Base-by-base conservation (phyloP, 2,888 invertebrate species). In the Drosophila vallismaia region DNA sequence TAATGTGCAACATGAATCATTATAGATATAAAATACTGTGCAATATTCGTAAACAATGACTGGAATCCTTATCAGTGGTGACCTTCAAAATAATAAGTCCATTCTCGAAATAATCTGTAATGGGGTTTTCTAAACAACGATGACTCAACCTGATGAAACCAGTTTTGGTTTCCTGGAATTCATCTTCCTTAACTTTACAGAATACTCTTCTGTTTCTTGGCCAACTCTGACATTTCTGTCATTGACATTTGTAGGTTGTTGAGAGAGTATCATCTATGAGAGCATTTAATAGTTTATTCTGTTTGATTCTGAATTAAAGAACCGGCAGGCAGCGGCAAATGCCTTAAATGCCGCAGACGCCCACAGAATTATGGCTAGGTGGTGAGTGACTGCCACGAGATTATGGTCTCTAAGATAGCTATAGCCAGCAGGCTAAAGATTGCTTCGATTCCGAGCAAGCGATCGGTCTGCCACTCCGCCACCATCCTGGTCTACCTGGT, bases 341-440 rank as follows among this genome's bases (percentile, higher is more conserved):
- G 67, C 80, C 80, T 74, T 71, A 80, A 79, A 77, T 79, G 76
- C 68, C 72, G 54, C 59, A 62, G 14, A 56, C 67, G 64, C 75
- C 68, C 71, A 67, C 53, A 50, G 64, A 77, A 53, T 58, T 68
- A 57, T 54, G 68, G 73, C 76, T 73, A 83, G 62, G 83, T 79
- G 80, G 56, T 66, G 77, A 78, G 59, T 73, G 73, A 77, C 76
- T 71, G 60, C 70, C 54, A 51, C 45, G 40, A 73, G 79, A 69
- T 42, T 70, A 66, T 77, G 63, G 71, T 69, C 64, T 50, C 19
- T 24, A 12, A 48, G 58, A 48, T 56, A 67, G 45, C 52, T 44
- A 24, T 44, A 36, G 36, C 52, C 8, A 42, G 40, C 14, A 7
- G 10, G 33, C 12, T 12, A 60, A 66, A 66, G 56, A 57, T n/a